Evolutionary conservation across 1,140 invertebrate genomes (phyloP), one percentile per base, ranked within the genome.

Genomic region (Lordiphosa clarofinis): DNA sequence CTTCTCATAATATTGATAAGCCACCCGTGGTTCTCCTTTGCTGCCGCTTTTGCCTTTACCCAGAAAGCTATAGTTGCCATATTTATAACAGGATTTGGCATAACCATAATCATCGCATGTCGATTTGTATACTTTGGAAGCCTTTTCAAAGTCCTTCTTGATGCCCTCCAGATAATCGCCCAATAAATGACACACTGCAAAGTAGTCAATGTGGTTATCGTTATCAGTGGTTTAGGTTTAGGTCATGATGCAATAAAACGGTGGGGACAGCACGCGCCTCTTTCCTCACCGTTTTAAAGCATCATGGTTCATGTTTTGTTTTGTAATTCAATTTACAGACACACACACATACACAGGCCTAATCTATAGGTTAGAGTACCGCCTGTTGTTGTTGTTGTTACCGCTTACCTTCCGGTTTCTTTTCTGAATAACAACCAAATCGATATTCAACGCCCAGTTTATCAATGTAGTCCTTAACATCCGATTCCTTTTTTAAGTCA

Each of bases 361-460:
- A 81, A 21, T 21, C 24, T 28, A 28, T 28, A 28, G 76, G 72
- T 82, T 82, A 79, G 78, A 73, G 47, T 24, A n/a, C 36, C 28
- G 11, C 21, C 9, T 7, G 7, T 52, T 53, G 33, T 5, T 36
- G 42, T 52, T 50, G 42, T 28, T 19, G 33, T 33, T 4, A 12
- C 31, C 24, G 40, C 62, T 89, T 88, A 95, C 95, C 94, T 90
- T 96, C 94, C 9, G 94, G 91, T 67, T 93, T 94, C 79, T 95
- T 96, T 87, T 96, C 95, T 40, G 92, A 92, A 60, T 94, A 95
- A 90, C 97, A 98, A 36, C 96, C 95, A 88, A 96, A 98, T 73
- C 94, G 91, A 86, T 98, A 98, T 89, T 98, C 97, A 9, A 94
- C 95, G n/a, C 94, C 94, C 53, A 98, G 89, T 87, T 97, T 97